Base-by-base conservation (phyloP, 2,888 invertebrate genomes). In the Aporophyla nigra region DNA sequence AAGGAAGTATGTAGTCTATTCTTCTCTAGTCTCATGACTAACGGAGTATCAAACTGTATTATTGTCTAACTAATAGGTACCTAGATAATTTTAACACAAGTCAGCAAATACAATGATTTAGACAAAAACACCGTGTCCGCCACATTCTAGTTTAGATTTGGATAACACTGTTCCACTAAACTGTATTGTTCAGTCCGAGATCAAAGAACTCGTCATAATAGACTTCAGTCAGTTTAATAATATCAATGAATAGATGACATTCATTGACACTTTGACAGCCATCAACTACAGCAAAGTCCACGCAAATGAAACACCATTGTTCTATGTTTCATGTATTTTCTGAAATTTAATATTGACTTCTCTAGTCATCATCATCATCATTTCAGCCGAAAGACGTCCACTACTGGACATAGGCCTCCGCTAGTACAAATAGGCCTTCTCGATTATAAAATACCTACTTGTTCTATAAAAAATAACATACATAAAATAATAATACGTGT, bases 131-230 rank as follows among this genome's bases (percentile, higher is more conserved):
- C 21, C 49, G 49, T 27, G 3, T 14, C 51, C 51, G 21, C 5
- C 14, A 1, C 0, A 53, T 59, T 61, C 1, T 40, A 21, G 21
- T 14, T 49, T 14, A 21, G 24, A 49, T 73, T 27, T 16, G 27
- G 14, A 51, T 21, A 51, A n/a, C 16, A 33, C 9, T 16, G 21
- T 16, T 51, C 5, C 21, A 27, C 14, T 51, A 33, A 51, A 66
- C 27, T 7, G 40, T 46, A 66, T 40, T 49, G 33, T 67, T 40
- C 12, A 53, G 12, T 21, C 51, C 27, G 40, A 58, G 58, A 65
- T 43, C 58, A 78, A 78, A 78, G 53, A 65, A 66, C 66, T 80
- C 19, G 19, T 51, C 21, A 10, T 19, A 61, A 27, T 21, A 49
- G 21, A 54, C 33, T 16, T 68, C 40, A 27, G 40, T 67, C 54